Evolutionary conservation across 2,113 vertebrate species (phyloP), one percentile per base, ranked within the genome.

Genomic region (Smithornis capensis): DNA sequence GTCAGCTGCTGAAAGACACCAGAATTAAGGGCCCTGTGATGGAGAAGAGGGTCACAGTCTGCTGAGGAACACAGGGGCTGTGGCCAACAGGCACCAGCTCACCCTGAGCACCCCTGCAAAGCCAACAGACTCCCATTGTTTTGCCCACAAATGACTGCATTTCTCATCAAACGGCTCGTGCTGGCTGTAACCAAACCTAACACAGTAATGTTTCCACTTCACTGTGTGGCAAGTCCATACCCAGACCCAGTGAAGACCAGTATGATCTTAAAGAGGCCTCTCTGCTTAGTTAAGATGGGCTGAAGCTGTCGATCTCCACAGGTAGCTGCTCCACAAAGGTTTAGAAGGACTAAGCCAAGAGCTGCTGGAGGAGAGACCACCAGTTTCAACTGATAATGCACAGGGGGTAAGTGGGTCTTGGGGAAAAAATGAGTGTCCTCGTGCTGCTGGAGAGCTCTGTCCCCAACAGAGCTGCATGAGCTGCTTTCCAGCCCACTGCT

Each of bases 121-220:
- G 47, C 6, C 81, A 81, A 15, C 59, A 62, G 0, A 0, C 42
- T 50, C 21, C 2, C 4, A 2, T 27, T 5, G 1, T n/a, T 74
- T 22, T 37, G 33, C 60, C 45, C 28, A 1, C 0, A 0, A 52
- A 59, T 1, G 35, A 13, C 17, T 6, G 25, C 49, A 28, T 12
- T 29, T 28, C 23, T 6, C 70, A 49, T 4, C 15, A 6, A 38
- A 42, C 0, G 6, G 19, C 47, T 63, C 1, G 0, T 4, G 33
- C 33, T 50, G 44, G 37, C 73, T 25, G 12, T 1, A n/a, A 50
- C 40, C 55, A 52, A 3, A 8, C 27, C 44, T 3, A 21, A 21
- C 49, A 56, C 42, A 11, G 55, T 1, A 27, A 35, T 0, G 3
- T 3, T 19, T 40, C 37, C 14, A 15, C 33, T 70, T 57, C 38